Conservation (phyloP, 2,888 invertebrate species). For the Amiota communis region DNA sequence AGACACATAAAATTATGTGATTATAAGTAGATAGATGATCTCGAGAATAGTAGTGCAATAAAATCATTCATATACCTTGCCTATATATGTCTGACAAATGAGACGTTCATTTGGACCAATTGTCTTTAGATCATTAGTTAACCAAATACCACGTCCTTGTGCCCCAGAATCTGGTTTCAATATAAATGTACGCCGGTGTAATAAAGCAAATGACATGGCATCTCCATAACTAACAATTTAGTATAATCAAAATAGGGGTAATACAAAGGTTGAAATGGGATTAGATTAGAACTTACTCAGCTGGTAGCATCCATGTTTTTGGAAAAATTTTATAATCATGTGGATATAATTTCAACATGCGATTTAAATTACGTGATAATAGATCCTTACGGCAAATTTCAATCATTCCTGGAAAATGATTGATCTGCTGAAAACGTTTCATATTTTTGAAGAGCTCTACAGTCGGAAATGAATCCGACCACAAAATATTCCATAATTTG, state of each 20-base stretch:
- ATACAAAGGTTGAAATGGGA: background rate
- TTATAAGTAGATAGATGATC: slow-evolving; percentile 34
- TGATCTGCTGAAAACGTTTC: slow-evolving; percentile 93
- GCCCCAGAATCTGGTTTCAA: slow-evolving; percentile 94
- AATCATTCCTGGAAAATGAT: slow-evolving; percentile 93
- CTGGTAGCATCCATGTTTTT: slow-evolving; percentile 94
- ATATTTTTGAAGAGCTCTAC: slow-evolving; percentile 91
- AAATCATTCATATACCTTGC: slow-evolving; percentile 74
- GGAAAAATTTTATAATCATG: slow-evolving; percentile 94
- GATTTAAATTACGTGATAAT: slow-evolving; percentile 89
- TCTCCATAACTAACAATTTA: slow-evolving; percentile 78
- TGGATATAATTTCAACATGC: slow-evolving; percentile 91
- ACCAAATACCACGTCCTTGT: slow-evolving; percentile 90
- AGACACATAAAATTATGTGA: background rate
- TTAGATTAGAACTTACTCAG: slow-evolving; percentile 79
- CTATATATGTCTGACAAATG: slow-evolving; percentile 87
- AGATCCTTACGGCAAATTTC: slow-evolving; percentile 93
- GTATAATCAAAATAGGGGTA: background rate
- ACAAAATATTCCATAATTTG: slow-evolving; percentile 91
- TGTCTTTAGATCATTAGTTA: slow-evolving; percentile 84
- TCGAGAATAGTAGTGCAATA: background rate
- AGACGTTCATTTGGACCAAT: slow-evolving; percentile 86
- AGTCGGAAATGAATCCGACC: slow-evolving; percentile 90
- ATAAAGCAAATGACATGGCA: slow-evolving; percentile 75
- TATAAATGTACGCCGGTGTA: slow-evolving; percentile 84